phyloP scores from a whole-genome alignment of 2,113 vertebrate species.

The Corythoichthys intestinalis region DNA sequence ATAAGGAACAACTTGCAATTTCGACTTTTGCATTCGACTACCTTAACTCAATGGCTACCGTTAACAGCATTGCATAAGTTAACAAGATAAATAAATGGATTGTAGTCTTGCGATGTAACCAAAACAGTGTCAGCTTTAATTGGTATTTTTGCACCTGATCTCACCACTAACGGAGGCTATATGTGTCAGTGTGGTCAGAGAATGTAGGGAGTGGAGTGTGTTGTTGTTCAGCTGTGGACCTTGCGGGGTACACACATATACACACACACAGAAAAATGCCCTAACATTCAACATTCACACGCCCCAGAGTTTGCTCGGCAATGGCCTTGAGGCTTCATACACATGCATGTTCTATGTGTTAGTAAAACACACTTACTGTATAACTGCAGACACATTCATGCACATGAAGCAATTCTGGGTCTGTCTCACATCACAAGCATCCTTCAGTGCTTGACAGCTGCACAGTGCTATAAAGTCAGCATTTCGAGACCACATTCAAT shows the following conservation, averaged over 20 bases:
- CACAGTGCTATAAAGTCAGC: not conserved
- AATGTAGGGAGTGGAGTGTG: slow-evolving; percentile 48
- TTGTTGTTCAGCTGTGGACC: slow-evolving; percentile 50
- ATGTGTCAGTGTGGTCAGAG: slow-evolving; percentile 45
- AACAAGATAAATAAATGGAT: too few species aligned
- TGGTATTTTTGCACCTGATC: not conserved
- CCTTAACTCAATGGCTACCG: too few species aligned
- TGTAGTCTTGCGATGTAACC: too few species aligned
- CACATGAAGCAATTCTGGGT: slow-evolving; percentile 18
- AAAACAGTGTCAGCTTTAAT: not conserved
- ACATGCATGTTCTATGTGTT: slow-evolving; percentile 47
- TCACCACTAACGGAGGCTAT: slow-evolving; percentile 13
- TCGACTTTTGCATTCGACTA: too few species aligned
- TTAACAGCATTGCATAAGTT: too few species aligned
- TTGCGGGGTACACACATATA: slow-evolving; percentile 30
- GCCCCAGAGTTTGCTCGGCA: slow-evolving; percentile 45
- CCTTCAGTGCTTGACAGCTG: slow-evolving; percentile 23
- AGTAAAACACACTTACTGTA: slow-evolving; percentile 12
- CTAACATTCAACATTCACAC: slow-evolving; percentile 62
- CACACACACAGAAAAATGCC: slow-evolving; percentile 32
- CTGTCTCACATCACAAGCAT: slow-evolving; percentile 39
- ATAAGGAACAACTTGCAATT: too few species aligned
- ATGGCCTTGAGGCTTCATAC: slow-evolving; percentile 50
- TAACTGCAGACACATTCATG: not conserved
- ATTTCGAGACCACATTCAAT: not conserved